Conservation (phyloP, 2,113 vertebrate genomes). For the Pseudonaja textilis region DNA sequence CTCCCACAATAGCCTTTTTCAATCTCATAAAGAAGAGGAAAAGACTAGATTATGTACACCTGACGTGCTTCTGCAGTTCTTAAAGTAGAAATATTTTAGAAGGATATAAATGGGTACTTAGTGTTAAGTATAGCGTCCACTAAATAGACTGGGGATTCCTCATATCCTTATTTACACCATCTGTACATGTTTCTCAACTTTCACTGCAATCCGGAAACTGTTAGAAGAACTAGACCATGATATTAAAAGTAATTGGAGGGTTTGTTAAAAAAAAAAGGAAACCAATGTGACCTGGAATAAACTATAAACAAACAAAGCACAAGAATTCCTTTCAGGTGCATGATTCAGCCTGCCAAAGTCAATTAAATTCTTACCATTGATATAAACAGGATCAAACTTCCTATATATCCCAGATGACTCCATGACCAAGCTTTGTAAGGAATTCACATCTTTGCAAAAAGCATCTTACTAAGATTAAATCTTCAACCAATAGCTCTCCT, state of each 20-base stretch:
- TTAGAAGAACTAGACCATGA: background rate
- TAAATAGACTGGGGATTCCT: background rate
- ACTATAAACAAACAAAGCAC: background rate
- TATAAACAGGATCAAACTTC: background rate
- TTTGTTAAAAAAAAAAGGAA: background rate
- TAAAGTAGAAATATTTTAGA: background rate
- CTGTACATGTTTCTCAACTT: conserved; percentile 5
- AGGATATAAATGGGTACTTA: background rate
- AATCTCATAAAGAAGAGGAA: background rate
- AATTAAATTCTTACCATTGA: background rate
- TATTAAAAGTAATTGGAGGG: conserved; percentile 3
- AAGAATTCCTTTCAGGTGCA: background rate
- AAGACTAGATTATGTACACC: too few species aligned
- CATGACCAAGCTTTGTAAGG: background rate
- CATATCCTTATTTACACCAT: conserved; percentile 2
- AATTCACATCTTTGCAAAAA: background rate
- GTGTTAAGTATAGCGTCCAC: background rate
- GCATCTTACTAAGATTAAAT: background rate
- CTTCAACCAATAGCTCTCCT: background rate
- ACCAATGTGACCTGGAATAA: background rate
- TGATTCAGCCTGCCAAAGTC: background rate
- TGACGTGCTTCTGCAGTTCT: background rate
- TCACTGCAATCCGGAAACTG: background rate
- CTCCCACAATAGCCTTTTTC: background rate
- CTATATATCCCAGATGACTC: background rate